phyloP scores from a whole-genome alignment of 2,797 vertebrate species.

The Poliocrania exsul region DNA sequence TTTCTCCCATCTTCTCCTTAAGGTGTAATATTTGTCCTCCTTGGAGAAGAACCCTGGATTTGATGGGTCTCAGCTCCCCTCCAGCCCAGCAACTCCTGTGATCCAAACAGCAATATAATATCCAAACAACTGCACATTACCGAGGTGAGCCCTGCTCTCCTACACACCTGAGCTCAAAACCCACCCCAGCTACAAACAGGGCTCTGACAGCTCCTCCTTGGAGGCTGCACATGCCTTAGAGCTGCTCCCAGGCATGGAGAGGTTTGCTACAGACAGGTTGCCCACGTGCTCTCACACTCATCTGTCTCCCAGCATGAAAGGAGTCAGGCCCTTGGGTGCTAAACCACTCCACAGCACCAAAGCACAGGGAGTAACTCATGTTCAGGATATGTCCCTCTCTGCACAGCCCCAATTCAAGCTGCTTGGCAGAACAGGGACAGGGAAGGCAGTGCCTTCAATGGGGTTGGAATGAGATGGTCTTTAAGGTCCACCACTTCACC shows the following conservation, averaged over 20 bases:
- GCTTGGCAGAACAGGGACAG: not conserved
- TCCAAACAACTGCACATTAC: rapidly evolving
- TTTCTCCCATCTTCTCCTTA: not conserved
- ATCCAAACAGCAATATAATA: not conserved
- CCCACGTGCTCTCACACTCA: rapidly evolving
- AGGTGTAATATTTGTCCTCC: not conserved
- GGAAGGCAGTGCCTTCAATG: not conserved
- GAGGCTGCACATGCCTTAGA: not conserved
- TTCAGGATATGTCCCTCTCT: rapidly evolving
- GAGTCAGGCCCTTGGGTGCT: not conserved
- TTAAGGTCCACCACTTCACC: too few relatives aligned
- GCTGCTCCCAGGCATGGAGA: not conserved
- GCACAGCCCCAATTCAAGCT: rapidly evolving
- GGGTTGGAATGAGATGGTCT: not conserved
- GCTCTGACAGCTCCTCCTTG: not conserved
- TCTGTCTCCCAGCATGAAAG: rapidly evolving
- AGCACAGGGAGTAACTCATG: rapidly evolving
- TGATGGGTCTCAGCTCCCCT: not conserved
- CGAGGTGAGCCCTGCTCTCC: not conserved
- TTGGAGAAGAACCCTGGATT: not conserved
- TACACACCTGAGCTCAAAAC: not conserved
- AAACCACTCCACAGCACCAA: not conserved
- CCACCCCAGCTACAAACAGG: not conserved
- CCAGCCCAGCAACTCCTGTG: not conserved
- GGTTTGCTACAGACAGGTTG: rapidly evolving